A percentile compares a stretch with the other conserved stretches of the same genome.
These are phyloP conservation scores for Hippocampus mohnikei DNA, from an alignment of 2,113 vertebrate genomes.

Conservation along the genomic window DNA sequence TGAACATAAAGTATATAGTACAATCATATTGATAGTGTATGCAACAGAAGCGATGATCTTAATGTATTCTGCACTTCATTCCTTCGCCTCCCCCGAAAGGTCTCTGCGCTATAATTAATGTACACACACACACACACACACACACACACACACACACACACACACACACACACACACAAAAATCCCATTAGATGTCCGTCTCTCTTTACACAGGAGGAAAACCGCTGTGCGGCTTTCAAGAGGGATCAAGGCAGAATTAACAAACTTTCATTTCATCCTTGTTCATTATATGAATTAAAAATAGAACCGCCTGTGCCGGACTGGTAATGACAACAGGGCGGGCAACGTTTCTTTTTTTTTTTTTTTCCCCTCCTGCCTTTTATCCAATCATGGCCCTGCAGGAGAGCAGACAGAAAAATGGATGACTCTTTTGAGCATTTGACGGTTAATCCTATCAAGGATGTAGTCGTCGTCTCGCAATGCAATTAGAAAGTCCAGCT, in stretches of 20 bases:
- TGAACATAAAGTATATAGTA: not conserved
- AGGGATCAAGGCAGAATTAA: slow-evolving; percentile 64
- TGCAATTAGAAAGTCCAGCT: slow-evolving; percentile 57
- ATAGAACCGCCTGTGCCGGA: slow-evolving; percentile 59
- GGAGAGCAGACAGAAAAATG: slow-evolving; percentile 66
- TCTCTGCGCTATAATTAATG: slow-evolving; percentile 56
- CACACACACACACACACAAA: slow-evolving; percentile 32
- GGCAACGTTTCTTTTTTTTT: slow-evolving; percentile 39
- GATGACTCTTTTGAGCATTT: slow-evolving; percentile 66
- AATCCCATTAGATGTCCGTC: slow-evolving; percentile 35
- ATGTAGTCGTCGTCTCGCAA: slow-evolving; percentile 60
- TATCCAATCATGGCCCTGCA: slow-evolving; percentile 60
- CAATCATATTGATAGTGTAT: not conserved
- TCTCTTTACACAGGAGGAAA: slow-evolving; percentile 38
- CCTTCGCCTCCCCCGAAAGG: slow-evolving; percentile 17
- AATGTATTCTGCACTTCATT: slow-evolving; percentile 16
- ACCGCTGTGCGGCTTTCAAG: slow-evolving; percentile 53
- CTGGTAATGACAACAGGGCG: slow-evolving; percentile 64
- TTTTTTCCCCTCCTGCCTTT: slow-evolving; percentile 13
- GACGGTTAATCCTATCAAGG: slow-evolving; percentile 65
- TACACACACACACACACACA: slow-evolving; percentile 21
- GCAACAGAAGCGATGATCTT: not conserved
- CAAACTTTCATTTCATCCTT: slow-evolving; percentile 51
- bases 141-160: slow-evolving; percentile 23
- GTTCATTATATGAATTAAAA: slow-evolving; percentile 65